Percentiles rank a stretch among this genome's conserved stretches.
These are phyloP conservation scores for Aleiodes sp. DNA, from an alignment of 1,140 invertebrate species.

Conservation along the genomic window DNA sequence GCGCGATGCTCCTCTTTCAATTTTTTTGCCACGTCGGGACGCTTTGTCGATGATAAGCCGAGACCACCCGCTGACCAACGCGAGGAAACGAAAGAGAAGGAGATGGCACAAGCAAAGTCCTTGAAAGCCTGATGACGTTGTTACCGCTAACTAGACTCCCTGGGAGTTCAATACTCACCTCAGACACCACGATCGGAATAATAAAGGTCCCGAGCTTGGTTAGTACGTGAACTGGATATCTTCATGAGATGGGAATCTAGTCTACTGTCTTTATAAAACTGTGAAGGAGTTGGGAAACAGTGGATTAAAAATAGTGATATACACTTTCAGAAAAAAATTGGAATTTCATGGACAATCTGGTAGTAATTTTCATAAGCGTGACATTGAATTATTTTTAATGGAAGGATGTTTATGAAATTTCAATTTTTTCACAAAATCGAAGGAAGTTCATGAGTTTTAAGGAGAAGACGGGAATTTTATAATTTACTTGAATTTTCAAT, in stretches of 20 bases:
- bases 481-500: too few species aligned
- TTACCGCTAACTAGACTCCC: constrained; percentile 34
- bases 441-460: too few species aligned
- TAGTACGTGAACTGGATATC: constrained; percentile 36
- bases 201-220: constrained; percentile 24
- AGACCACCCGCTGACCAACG: not conserved
- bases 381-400: too few species aligned
- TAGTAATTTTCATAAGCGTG: too few species aligned
- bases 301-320: not conserved
- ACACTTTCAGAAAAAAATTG: too few species aligned
- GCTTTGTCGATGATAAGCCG: not conserved
- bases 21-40: not conserved
- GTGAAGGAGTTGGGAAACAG: not conserved
- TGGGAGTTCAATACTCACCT: constrained; percentile 18
- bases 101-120: not conserved
- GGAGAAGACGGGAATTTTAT: too few species aligned
- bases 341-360: too few species aligned
- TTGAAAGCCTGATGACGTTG: constrained; percentile 28
- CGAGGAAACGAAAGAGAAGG: too few species aligned
- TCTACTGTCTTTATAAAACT: not conserved
- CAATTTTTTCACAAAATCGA: too few species aligned
- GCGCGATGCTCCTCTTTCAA: not conserved
- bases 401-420: too few species aligned
- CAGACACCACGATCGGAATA: constrained; percentile 24
- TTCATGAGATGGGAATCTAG: not conserved